Base-by-base conservation (phyloP, 2,113 vertebrate species). In the Entomyzon cyanotis region DNA sequence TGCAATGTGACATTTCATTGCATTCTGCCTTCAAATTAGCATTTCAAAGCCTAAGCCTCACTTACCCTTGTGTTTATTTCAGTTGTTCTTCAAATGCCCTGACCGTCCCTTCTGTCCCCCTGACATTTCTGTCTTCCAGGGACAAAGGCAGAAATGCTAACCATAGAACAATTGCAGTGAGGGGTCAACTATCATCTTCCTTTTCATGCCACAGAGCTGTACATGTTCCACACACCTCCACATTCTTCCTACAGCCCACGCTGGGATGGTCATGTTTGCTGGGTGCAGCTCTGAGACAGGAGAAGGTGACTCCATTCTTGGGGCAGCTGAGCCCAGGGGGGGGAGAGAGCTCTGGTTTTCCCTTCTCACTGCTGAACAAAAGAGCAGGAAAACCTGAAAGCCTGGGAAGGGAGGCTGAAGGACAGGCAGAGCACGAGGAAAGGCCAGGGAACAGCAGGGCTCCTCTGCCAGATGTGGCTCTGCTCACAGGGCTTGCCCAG, bases 401-500 rank as follows among this genome's bases (percentile, higher is more conserved):
- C 11, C 12, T 0, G 0, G 17, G 58, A 35, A 79, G 28, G 56
- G 65, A 82, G 77, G 31, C 18, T 87, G 87, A 71, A 91, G 69
- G 87, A 46, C 69, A 78, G 69, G 58, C 71, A 89, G 27, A 1
- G 3, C 20, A 12, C 0, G 5, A 74, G 27, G 27, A 59, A 20
- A 33, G 33, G 8, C 16, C 0, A 0, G 21, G 56, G 64, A 71
- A 22, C 68, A 67, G 69, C 18, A 0, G 6, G 7, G 69, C 10
- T 49, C 20, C 71, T 69, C 77, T 50, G 2, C 35, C 87, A 92
- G 91, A 55, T 39, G 52, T 0, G 0, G 5, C 16, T 77, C 20
- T 0, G 0, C 58, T 35, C 90, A 80, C 44, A 83, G 78, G 30
- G 21, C 42, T 14, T 3, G 17, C 47, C 33, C 15, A 4, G 31